Evolutionary conservation across 2,888 invertebrate species (phyloP), one percentile per base, ranked within the genome.

Genomic region (Papilio demoleus): DNA sequence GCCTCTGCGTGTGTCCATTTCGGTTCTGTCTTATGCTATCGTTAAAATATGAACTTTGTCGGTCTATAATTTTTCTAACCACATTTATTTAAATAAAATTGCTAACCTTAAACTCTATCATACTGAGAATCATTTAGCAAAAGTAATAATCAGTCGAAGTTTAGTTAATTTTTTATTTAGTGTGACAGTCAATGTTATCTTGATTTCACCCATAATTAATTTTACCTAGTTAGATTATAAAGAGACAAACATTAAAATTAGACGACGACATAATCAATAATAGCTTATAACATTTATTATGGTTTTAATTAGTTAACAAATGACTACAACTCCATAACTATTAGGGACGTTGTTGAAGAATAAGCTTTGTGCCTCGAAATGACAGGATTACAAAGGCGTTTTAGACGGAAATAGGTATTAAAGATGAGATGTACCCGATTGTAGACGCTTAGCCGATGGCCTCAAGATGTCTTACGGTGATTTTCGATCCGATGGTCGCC

Each of bases 1-100:
- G 59, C 34, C 68, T 31, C 63, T 19, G 47, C 58, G 58, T 22
- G 38, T 60, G 59, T 59, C 58, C 36, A 50, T 47, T 68, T 65
- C 34, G 47, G 42, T 60, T 60, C 40, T 50, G 24, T 17, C 45
- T 22, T 47, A 47, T 47, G 47, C 22, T 12, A 47, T 5, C 47
- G n/a, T 22, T 22, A 22, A 12, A 47, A 11, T 47, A 47, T 22
- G 22, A 22, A 47, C 12, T 12, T 11, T 4, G 47, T 22, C 22
- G 22, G 11, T 47, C 12, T 22, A 22, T 19, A 9, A 22, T 22
- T 3, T 47, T 1, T 22, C 22, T 22, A 47, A 0, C 12, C 11
- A n/a, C n/a, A n/a, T n/a, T n/a, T n/a, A n/a, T n/a, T n/a, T n/a
- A n/a, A n/a, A n/a, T n/a, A n/a, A n/a, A n/a, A n/a, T n/a, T n/a